Evolutionary conservation across 2,113 vertebrate genomes (phyloP), one percentile per base, ranked within the genome.

Genomic region (Saimiri boliviensis): DNA sequence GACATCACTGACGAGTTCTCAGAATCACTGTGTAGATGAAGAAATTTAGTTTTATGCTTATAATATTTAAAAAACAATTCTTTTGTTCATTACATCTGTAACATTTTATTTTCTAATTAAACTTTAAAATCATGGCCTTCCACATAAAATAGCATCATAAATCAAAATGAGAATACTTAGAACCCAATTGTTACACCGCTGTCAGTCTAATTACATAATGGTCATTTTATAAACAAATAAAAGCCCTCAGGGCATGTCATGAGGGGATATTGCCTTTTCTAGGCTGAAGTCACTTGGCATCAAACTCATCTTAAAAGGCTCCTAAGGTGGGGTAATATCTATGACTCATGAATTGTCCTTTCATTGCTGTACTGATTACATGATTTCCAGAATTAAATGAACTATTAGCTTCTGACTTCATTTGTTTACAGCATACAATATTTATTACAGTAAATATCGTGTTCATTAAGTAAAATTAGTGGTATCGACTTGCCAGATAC

Each of bases 241-340:
- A 88, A 52, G 49, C 20, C 4, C n/a, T 47, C 74, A 37, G 98
- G 95, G 94, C 25, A 66, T 37, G 94, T 93, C 97, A 66, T 88
- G 86, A 92, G 93, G 94, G 97, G 91, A 90, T 71, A 27, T 7
- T 81, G 95, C 83, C 92, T 89, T 63, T 87, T 81, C 89, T 91
- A 83, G 91, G 76, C 94, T 97, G 97, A 93, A 97, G 97, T 93
- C 96, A 96, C 76, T 95, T 96, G 97, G 96, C 97, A 90, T 14
- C 19, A 32, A 92, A 42, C 32, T 47, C 80, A 25, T 66, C 47
- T 93, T 35, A 63, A 90, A 93, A 40, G 89, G n/a, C 47, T 16
- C 74, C 14, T 66, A 96, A 93, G 98, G 98, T 98, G 98, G 97
- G 95, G 98, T 96, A 98, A 98, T 82, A 95, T n/a, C 3, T 2